These are phyloP conservation scores for Platyura marginata DNA, from an alignment of 1,140 invertebrate genomes.

Conservation along the genomic window DNA sequence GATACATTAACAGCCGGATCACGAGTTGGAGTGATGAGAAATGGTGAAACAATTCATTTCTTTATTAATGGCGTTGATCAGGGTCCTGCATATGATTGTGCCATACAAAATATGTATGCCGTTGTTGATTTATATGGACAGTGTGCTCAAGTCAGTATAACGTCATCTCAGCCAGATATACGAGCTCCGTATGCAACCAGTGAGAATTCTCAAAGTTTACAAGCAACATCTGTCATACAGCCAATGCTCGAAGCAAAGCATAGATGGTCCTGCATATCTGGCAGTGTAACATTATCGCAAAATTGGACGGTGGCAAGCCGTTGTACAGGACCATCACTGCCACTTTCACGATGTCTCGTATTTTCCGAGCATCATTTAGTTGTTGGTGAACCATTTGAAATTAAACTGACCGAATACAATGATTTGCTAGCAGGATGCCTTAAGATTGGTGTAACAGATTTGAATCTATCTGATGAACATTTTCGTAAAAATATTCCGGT, in stretches of 20 bases:
- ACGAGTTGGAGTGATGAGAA: conserved; percentile 73
- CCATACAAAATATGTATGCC: conserved; percentile 73
- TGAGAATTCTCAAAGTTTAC: conserved; percentile 23
- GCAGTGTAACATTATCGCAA: conserved; percentile 19
- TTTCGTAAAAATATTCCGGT: conserved; percentile 20
- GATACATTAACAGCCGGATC: conserved; percentile 58
- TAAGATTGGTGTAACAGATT: conserved; percentile 20
- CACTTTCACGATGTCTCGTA: conserved; percentile 18
- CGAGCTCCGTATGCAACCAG: conserved; percentile 23
- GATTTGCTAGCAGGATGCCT: conserved; percentile 20
- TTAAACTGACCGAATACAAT: conserved; percentile 20
- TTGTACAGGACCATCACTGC: conserved; percentile 12
- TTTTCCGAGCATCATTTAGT: conserved; percentile 21
- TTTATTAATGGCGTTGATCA: conserved; percentile 82
- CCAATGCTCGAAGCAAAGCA: conserved; percentile 19
- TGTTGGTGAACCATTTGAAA: conserved; percentile 21
- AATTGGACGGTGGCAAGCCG: conserved; percentile 21
- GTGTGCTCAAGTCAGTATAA: conserved; percentile 65
- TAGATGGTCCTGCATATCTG: conserved; percentile 20
- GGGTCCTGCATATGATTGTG: conserved; percentile 65
- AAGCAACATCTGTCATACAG: conserved; percentile 22
- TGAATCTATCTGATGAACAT: conserved; percentile 19
- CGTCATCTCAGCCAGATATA: conserved; percentile 15
- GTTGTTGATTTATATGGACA: conserved; percentile 89
- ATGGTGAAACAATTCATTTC: conserved; percentile 72